Conservation (phyloP, 1,140 invertebrate genomes). For the Heterodera schachtii region DNA sequence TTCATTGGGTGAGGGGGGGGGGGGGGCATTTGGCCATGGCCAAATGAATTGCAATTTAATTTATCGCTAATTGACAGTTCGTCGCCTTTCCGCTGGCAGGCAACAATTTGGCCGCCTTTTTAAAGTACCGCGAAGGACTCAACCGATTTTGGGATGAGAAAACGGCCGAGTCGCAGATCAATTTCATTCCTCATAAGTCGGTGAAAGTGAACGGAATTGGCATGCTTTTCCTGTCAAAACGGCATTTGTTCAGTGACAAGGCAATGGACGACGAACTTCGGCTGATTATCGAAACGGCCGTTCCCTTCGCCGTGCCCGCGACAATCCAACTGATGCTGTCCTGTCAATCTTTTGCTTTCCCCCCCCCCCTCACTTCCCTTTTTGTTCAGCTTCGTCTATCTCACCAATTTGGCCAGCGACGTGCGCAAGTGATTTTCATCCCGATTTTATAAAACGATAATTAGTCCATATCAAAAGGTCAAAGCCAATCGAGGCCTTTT, state of each 20-base stretch:
- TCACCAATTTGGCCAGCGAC: conserved; percentile 58
- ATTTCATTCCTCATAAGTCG: conserved; percentile 66
- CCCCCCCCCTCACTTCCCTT: neutral
- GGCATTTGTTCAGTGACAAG: conserved; percentile 54
- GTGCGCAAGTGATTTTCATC: conserved; percentile 46
- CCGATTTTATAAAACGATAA: neutral
- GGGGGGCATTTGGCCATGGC: too few species aligned
- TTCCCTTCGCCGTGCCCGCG: conserved; percentile 63
- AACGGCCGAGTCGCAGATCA: conserved; percentile 51
- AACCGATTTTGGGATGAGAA: conserved; percentile 61
- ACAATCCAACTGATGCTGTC: conserved; percentile 60
- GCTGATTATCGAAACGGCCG: conserved; percentile 61
- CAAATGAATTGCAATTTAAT: conserved; percentile 2
- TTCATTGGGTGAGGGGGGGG: conserved; percentile 58
- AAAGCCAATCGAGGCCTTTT: conserved; percentile 63
- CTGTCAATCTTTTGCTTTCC: neutral
- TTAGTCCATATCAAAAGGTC: conserved; percentile 33
- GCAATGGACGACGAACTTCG: conserved; percentile 65
- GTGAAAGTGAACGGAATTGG: neutral
- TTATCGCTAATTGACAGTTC: conserved; percentile 29
- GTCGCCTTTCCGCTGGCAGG: conserved; percentile 41
- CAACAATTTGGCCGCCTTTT: conserved; percentile 52
- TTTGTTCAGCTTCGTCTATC: conserved; percentile 50
- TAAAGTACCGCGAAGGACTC: conserved; percentile 53
- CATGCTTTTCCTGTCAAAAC: neutral